Evolutionary conservation across 2,797 vertebrate genomes (phyloP).

Genomic region (Centropyge bicolor): DNA sequence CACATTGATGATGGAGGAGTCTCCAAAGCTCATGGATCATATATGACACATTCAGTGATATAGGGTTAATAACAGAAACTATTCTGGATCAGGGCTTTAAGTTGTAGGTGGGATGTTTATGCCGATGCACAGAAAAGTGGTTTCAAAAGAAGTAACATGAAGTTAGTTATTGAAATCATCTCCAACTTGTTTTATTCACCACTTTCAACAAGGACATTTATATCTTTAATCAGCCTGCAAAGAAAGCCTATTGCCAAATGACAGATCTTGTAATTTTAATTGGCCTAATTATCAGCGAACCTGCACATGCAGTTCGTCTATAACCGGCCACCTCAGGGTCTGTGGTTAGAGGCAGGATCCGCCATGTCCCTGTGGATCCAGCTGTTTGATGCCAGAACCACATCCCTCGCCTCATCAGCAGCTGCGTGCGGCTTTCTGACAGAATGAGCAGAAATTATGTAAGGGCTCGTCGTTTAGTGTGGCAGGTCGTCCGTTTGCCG

Average conservation of each 20-base stretch:
- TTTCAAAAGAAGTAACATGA: not conserved
- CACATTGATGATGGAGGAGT: no score
- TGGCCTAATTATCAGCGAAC: not conserved
- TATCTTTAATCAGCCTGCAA: not conserved
- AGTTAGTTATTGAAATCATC: slow-evolving; percentile 3
- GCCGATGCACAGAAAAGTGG: not conserved
- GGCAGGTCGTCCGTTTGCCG: not conserved
- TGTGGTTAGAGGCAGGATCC: slow-evolving; percentile 16
- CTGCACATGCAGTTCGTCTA: not conserved
- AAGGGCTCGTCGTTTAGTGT: slow-evolving; percentile 31
- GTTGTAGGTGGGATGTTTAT: not conserved
- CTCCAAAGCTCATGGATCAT: no score
- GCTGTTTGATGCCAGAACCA: slow-evolving; percentile 43
- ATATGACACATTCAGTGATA: no score
- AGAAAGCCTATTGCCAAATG: not conserved
- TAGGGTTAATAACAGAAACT: not conserved
- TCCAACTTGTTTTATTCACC: not conserved
- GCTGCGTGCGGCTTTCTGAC: slow-evolving; percentile 11
- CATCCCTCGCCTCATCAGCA: slow-evolving; percentile 20
- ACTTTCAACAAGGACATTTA: not conserved
- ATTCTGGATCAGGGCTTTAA: not conserved
- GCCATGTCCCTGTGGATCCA: slow-evolving; percentile 27
- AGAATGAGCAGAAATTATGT: slow-evolving; percentile 10
- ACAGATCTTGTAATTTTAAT: slow-evolving; percentile 11
- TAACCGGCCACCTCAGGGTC: not conserved